These are phyloP conservation scores for Scaptomyza pallida DNA, from an alignment of 1,140 invertebrate genomes.

Conservation along the genomic window DNA sequence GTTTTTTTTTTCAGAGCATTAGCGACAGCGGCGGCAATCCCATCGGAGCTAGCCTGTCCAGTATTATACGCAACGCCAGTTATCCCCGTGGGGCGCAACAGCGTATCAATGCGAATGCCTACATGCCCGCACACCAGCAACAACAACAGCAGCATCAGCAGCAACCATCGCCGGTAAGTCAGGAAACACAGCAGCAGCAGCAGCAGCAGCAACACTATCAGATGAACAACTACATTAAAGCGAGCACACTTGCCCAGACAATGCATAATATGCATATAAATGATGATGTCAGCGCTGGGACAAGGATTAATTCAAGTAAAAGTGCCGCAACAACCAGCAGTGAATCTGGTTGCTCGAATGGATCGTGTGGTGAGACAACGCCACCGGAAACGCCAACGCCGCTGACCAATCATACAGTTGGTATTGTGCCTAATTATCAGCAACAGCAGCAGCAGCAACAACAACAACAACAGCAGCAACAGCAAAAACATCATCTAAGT, in stretches of 20 bases:
- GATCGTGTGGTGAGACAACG: constrained; percentile 76
- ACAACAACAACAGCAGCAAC: constrained; percentile 48
- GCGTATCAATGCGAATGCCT: constrained; percentile 67
- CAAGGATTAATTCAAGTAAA: constrained; percentile 69
- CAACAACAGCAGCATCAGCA: constrained; percentile 64
- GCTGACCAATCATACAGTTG: constrained; percentile 50
- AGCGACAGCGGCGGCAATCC: constrained; percentile 57
- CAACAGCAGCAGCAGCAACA: constrained; percentile 25
- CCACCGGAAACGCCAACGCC: constrained; percentile 80
- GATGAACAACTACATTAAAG: constrained; percentile 62
- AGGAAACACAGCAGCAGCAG: constrained; percentile 50
- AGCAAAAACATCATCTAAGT: constrained; percentile 75
- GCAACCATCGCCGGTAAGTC: constrained; percentile 83
- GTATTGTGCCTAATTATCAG: constrained; percentile 36
- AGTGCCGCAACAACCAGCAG: constrained; percentile 73
- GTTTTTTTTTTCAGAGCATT: constrained; percentile 49
- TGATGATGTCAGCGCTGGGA: constrained; percentile 58
- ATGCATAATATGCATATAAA: constrained; percentile 78
- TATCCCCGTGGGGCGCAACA: constrained; percentile 66
- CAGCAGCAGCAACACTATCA: constrained; percentile 64
- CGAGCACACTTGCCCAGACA: constrained; percentile 42
- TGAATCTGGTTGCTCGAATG: constrained; percentile 81
- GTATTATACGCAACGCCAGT: constrained; percentile 73
- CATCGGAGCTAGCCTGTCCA: constrained; percentile 67
- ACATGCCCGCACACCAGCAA: constrained; percentile 61